Percentiles rank a stretch among this genome's conserved stretches.
Evolutionary conservation across 2,113 vertebrate genomes (phyloP).

Genomic region (Rhodinocichla rosea): DNA sequence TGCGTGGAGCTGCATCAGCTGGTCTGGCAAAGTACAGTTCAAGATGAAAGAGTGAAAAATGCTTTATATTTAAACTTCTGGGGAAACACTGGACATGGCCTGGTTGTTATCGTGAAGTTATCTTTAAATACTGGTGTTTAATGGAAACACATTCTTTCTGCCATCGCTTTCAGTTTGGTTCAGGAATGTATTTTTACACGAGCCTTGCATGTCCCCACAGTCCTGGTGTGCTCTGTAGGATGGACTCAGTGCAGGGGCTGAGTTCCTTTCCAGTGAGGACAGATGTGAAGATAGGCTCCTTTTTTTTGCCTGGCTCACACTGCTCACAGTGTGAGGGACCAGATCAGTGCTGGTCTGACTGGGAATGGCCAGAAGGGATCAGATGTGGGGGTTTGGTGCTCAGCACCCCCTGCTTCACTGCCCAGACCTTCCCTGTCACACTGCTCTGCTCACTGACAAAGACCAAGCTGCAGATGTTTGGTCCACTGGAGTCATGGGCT

Average conservation of each 20-base stretch:
- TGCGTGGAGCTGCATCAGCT: neutral
- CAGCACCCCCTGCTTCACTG: neutral
- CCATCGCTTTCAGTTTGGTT: neutral
- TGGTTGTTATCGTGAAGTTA: neutral
- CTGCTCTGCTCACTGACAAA: neutral
- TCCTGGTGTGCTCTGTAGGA: neutral
- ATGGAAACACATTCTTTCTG: neutral
- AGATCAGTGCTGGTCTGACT: neutral
- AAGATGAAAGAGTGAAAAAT: neutral
- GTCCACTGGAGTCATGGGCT: neutral
- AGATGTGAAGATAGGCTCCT: neutral
- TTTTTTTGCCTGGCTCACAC: too few species aligned
- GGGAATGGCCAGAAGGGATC: neutral
- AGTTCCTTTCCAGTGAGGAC: neutral
- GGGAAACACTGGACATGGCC: neutral
- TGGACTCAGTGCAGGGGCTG: neutral
- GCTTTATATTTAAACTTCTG: neutral
- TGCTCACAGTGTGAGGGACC: neutral
- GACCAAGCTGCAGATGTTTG: neutral
- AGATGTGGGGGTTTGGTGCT: neutral
- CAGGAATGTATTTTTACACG: neutral
- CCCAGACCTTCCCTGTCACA: accelerated
- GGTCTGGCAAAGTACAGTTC: neutral
- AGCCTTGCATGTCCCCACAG: neutral
- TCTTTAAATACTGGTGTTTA: neutral